Conservation (phyloP, 2,797 vertebrate genomes). For the Micrastur ruficollis region DNA sequence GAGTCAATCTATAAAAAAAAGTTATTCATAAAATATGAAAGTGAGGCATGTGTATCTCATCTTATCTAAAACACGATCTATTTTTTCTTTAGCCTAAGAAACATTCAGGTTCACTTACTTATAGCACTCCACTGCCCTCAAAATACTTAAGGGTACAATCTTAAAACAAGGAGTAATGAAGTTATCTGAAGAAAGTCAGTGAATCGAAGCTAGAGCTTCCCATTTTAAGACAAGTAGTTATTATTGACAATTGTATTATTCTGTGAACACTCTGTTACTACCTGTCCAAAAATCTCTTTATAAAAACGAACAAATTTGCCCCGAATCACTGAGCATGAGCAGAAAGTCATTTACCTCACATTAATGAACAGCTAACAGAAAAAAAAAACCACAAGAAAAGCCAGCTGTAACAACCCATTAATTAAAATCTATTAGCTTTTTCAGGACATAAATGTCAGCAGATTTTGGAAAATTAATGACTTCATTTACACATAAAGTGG, state of each 20-base stretch:
- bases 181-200: neutral
- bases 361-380: neutral
- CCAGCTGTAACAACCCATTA: neutral
- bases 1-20: neutral
- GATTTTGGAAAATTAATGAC: neutral
- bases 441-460: neutral
- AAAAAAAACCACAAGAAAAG: neutral
- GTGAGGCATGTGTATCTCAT: neutral
- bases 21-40: neutral
- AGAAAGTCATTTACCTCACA: neutral
- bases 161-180: neutral
- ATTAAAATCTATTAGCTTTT: neutral
- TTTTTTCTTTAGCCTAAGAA: neutral
- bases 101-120: neutral
- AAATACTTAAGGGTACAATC: neutral
- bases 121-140: fast-evolving
- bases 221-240: neutral
- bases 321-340: neutral
- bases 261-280: neutral
- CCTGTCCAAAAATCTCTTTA: neutral
- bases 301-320: neutral
- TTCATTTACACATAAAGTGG: neutral
- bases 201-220: neutral
- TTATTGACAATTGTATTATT: neutral
- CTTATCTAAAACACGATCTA: neutral